phyloP scores from a whole-genome alignment of 2,888 invertebrate species.

The Thysanoteuthis rhombus region DNA sequence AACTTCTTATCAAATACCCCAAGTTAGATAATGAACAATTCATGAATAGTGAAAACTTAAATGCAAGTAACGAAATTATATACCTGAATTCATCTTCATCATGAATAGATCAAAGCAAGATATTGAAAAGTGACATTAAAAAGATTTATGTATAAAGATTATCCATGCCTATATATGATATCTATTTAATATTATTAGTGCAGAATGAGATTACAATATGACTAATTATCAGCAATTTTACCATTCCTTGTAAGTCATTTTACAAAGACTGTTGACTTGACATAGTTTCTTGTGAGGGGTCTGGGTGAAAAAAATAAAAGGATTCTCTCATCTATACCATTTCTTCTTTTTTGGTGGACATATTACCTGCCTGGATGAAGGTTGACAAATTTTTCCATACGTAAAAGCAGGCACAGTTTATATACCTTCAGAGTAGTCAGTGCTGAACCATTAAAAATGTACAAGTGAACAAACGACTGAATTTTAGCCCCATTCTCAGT shows the following conservation, averaged over 20 bases:
- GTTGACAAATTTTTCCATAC: background rate
- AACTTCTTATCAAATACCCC: background rate
- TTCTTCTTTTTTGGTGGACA: background rate
- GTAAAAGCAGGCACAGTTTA: background rate
- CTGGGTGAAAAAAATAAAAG: background rate
- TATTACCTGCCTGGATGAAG: background rate
- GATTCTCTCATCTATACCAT: background rate
- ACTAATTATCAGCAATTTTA: background rate
- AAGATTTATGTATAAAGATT: background rate
- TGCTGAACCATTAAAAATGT: background rate
- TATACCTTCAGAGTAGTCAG: background rate
- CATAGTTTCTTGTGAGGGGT: background rate
- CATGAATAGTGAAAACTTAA: background rate
- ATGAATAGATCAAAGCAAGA: background rate
- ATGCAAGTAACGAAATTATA: background rate
- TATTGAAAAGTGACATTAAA: too few species aligned
- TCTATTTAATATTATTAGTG: background rate
- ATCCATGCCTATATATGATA: background rate
- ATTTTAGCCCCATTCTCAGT: background rate
- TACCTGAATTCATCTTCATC: background rate
- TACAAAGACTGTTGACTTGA: background rate
- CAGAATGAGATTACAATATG: background rate
- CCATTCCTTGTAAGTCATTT: background rate
- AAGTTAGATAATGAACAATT: background rate
- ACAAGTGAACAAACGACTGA: background rate